Evolutionary conservation across 2,113 vertebrate genomes (phyloP).

Genomic region (Raja brachyura): DNA sequence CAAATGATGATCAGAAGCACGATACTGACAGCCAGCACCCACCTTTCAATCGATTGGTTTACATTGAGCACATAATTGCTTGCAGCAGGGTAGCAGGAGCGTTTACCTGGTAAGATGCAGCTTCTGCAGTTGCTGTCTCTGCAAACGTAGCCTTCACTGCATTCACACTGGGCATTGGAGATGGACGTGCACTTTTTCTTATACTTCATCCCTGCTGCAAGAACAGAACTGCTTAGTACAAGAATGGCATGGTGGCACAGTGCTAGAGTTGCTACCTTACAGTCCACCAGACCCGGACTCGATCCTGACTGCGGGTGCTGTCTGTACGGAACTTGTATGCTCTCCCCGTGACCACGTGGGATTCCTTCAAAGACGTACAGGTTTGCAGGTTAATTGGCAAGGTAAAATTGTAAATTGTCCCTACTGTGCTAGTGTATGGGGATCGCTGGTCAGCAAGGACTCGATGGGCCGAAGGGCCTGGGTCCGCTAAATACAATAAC

Average conservation of each 20-base stretch:
- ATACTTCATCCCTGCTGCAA: neutral
- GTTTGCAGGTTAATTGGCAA: too few relatives aligned
- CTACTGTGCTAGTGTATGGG: too few relatives aligned
- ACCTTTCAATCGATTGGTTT: neutral
- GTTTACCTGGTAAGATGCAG: neutral
- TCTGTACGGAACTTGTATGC: too few relatives aligned
- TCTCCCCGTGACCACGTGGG: too few relatives aligned
- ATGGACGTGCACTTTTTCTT: neutral
- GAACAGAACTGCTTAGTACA: neutral
- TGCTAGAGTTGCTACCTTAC: too few relatives aligned
- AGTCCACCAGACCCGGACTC: too few relatives aligned
- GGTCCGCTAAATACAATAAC: neutral
- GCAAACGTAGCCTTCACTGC: neutral
- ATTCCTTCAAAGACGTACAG: too few relatives aligned
- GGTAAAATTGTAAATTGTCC: too few relatives aligned
- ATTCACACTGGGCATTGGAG: neutral
- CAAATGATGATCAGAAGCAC: neutral
- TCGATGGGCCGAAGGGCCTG: too few relatives aligned
- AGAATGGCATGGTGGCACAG: too few relatives aligned
- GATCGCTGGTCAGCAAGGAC: too few relatives aligned
- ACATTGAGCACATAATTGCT: neutral
- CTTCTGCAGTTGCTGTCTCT: neutral
- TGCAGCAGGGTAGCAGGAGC: neutral
- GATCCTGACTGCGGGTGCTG: too few relatives aligned
- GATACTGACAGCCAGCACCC: neutral